Conservation (phyloP, 2,888 invertebrate species). For the Nephrotoma flavescens region DNA sequence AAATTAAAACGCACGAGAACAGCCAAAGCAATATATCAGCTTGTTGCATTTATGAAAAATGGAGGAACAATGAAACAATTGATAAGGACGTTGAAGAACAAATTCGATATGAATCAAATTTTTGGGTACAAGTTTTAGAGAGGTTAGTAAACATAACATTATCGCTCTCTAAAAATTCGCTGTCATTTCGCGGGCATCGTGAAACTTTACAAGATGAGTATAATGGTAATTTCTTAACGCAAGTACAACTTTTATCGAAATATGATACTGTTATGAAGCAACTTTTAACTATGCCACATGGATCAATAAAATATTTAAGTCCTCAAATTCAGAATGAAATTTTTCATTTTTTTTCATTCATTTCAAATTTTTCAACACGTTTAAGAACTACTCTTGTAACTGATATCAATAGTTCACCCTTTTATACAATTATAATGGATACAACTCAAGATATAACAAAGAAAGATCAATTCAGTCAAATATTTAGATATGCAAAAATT, state of each 20-base stretch:
- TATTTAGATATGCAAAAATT: constrained; percentile 11
- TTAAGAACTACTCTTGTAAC: constrained; percentile 15
- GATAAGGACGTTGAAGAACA: no score
- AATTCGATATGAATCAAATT: no score
- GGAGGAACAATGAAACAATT: no score
- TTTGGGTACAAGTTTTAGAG: no score
- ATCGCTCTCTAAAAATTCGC: no score
- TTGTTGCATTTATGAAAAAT: no score
- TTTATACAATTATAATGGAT: constrained; percentile 18
- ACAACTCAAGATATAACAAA: constrained; percentile 19
- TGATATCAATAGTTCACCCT: constrained; percentile 18
- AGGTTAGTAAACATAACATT: no score
- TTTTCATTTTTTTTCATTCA: no score
- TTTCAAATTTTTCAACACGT: constrained; percentile 13
- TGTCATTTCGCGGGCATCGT: no score
- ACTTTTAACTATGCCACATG: constrained; percentile 15
- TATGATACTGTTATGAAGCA: constrained; percentile 16
- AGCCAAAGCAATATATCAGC: background rate
- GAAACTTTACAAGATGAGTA: constrained; percentile 10
- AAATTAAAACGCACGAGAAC: background rate
- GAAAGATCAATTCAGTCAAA: constrained; percentile 20
- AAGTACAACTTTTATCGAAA: constrained; percentile 15
- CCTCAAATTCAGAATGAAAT: constrained; percentile 14
- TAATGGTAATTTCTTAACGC: constrained; percentile 16
- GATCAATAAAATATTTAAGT: constrained; percentile 16